Evolutionary conservation across 2,113 vertebrate species (phyloP), one percentile per base, ranked within the genome.

Genomic region (Gadus macrocephalus): DNA sequence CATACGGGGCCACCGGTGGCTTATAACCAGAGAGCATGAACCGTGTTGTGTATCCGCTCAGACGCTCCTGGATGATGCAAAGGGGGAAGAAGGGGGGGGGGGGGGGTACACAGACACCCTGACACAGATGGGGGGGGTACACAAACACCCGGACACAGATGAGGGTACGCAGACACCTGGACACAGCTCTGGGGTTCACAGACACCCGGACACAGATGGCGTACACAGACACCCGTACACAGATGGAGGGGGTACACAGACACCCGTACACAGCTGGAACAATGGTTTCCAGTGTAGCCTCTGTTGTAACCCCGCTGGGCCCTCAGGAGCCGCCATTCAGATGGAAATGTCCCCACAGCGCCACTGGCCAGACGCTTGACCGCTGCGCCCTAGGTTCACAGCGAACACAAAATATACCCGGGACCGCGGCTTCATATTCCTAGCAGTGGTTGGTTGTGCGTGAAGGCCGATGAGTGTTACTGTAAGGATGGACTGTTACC

Each of bases 261-360:
- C 53, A 68, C 28, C 56, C 19, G 49, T 58, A 73, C 81, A 82
- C 82, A 81, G 79, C 73, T 75, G 81, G 72, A 83, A 89, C 87
- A 89, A 88, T 85, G 79, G 78, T 55, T 75, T 78, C 75, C 76
- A 88, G 87, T 89, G 87, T 88, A 83, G 81, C 81, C 82, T 27
- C 61, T 42, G 85, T 86, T 89, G 85, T 89, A 72, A 81, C 85
- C 83, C 84, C 82, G 85, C 74, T 67, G 86, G 75, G 75, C 85
- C 78, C 64, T 70, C 69, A 72, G 80, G 77, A 83, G 74, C 76
- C 76, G 81, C 85, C 55, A 81, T 88, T 87, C 83, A 89, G 58
- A 89, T 89, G 87, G 79, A 84, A 90, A 89, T 88, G 76, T 73
- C 74, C 82, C 27, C 73, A 69, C 77, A 77, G 66, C 42, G 84